Base-by-base conservation (phyloP, 2,797 vertebrate genomes). In the Squalus acanthias region DNA sequence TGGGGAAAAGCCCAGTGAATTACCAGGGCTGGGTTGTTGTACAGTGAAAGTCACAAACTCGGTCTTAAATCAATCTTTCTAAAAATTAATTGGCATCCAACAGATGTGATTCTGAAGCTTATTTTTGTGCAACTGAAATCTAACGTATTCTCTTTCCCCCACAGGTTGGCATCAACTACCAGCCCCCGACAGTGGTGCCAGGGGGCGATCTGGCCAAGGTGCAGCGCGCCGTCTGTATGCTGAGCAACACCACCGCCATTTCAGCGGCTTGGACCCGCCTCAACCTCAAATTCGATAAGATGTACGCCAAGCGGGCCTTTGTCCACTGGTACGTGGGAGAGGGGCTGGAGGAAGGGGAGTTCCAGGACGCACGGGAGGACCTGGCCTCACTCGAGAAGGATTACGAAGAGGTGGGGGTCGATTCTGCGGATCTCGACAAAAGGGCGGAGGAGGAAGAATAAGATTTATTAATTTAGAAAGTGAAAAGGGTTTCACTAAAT, bases 201-300 rank as follows among this genome's bases (percentile, higher is more conserved):
- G 98, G 98, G 12, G 98, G 98, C 24, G 98, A 98, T 96, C 97
- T 98, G 97, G 98, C 98, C 96, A 99, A 98, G 85, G 98, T 98
- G 70, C 98, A 98, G 97, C 97, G 98, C 46, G 98, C 98, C 0
- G 98, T 99, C 82, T 99, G 98, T 96, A 99, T 99, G 99, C 97
- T 99, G 97, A 98, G 98, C 70, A 98, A 98, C n/a, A 98, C 98
- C n/a, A 98, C 98, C 0, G 98, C 98, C n/a, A 98, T 98, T 60
- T 97, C 98, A 13, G 97, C 98, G 96, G 98, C 98, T 0, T 98
- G 98, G 98, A 98, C 98, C 96, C 97, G 98, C 53, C 97, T 98
- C 0, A 98, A 98, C 96, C 97, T 98, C 96, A 98, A 98, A 60
- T 98, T 98, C 13, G 97, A 98, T 85, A 97, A 98, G 96, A 98